A percentile compares a stretch with the other conserved stretches of the same genome.
Evolutionary conservation across 1,140 invertebrate genomes (phyloP).

Genomic region (Drosophila burlai): DNA sequence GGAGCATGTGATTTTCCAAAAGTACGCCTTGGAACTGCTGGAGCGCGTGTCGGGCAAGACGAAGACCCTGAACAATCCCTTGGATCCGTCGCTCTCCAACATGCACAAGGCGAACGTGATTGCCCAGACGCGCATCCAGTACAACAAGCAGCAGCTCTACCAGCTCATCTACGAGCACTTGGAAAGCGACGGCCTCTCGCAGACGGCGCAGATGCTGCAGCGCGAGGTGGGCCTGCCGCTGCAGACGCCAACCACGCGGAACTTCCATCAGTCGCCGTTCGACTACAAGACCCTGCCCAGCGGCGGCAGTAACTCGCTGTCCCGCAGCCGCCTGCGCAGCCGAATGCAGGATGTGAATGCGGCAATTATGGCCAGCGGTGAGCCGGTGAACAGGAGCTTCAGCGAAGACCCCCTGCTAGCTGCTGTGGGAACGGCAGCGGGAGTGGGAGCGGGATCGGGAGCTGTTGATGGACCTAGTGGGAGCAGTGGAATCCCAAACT

Average conservation of each 20-base stretch:
- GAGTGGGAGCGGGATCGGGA: not conserved
- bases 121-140: constrained; percentile 97
- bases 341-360: constrained; percentile 80
- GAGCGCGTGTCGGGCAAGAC: constrained; percentile 96
- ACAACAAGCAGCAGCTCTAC: constrained; percentile 96
- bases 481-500: constrained; percentile 46
- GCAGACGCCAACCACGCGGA: constrained; percentile 73
- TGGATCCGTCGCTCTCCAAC: constrained; percentile 93
- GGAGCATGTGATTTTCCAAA: constrained; percentile 98
- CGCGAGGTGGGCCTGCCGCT: constrained; percentile 90
- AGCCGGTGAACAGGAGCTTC: constrained; percentile 39
- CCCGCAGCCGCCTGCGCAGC: constrained; percentile 67
- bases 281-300: constrained; percentile 82
- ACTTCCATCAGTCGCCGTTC: constrained; percentile 86
- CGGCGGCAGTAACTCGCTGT: constrained; percentile 53
- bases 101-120: constrained; percentile 97
- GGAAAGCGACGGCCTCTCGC: constrained; percentile 89
- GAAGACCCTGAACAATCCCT: constrained; percentile 91
- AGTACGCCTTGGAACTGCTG: constrained; percentile 96
- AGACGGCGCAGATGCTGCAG: constrained; percentile 90
- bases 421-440: not conserved
- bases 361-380: constrained; percentile 63
- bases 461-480: not conserved
- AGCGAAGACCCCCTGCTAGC: constrained; percentile 35
- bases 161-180: constrained; percentile 97